Conservation (phyloP, 2,888 invertebrate genomes). For the Blera fallax region DNA sequence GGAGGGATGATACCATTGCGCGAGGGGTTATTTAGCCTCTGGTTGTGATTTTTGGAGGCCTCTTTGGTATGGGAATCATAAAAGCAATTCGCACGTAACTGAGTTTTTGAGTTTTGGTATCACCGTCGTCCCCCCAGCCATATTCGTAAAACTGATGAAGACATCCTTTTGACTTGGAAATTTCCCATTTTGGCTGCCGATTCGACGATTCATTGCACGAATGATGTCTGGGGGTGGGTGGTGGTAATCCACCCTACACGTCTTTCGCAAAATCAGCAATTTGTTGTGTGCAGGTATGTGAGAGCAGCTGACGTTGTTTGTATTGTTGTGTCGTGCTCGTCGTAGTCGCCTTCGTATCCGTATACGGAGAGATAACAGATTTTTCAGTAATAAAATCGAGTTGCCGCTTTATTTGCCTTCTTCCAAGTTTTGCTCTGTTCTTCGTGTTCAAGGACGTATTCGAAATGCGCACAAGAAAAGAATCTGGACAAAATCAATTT, state of each 20-base stretch:
- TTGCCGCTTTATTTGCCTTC: constrained; percentile 29
- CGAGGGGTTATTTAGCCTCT: constrained; percentile 36
- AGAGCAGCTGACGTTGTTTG: constrained; percentile 2
- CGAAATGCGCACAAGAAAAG: constrained; percentile 12
- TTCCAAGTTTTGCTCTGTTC: neutral
- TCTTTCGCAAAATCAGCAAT: constrained; percentile 64
- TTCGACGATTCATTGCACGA: constrained; percentile 56
- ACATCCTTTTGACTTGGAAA: constrained; percentile 65
- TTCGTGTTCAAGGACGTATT: constrained; percentile 30
- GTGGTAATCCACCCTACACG: constrained; percentile 16
- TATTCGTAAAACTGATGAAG: constrained; percentile 56
- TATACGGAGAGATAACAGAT: constrained; percentile 24
- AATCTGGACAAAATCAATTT: constrained; percentile 65
- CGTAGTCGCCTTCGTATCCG: neutral
- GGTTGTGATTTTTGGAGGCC: constrained; percentile 54
- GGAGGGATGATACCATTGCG: constrained; percentile 18
- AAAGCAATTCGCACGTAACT: constrained; percentile 71
- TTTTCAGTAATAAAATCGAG: constrained; percentile 57
- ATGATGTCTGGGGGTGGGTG: neutral
- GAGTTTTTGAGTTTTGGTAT: constrained; percentile 42
- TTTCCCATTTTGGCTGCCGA: constrained; percentile 59
- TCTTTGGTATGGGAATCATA: constrained; percentile 61
- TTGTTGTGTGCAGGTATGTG: constrained; percentile 47
- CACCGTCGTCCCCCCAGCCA: neutral
- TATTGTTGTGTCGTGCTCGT: neutral